Evolutionary conservation across 2,113 vertebrate species (phyloP).

Genomic region (Neoarius graeffei): DNA sequence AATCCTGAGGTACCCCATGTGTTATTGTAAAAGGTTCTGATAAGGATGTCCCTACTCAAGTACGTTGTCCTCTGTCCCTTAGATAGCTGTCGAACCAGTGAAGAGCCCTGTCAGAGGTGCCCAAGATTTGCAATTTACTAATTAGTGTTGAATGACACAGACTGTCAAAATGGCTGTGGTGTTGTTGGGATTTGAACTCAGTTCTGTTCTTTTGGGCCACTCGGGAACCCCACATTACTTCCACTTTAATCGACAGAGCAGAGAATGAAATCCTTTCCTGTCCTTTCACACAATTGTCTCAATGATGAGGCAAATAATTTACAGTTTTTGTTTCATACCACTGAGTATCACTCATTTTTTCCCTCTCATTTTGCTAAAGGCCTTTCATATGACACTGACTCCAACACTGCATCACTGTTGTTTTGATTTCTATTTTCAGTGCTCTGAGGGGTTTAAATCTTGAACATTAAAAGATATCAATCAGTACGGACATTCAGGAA

Average conservation of each 20-base stretch:
- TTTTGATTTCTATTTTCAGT: not conserved
- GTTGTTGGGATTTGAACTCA: not conserved
- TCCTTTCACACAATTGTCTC: not conserved
- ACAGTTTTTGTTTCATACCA: not conserved
- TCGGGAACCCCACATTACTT: not conserved
- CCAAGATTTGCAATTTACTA: too few relatives aligned
- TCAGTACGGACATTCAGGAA: not conserved
- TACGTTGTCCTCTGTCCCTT: too few relatives aligned
- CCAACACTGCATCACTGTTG: not conserved
- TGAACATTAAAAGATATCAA: not conserved
- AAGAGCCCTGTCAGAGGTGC: too few relatives aligned
- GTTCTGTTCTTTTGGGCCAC: not conserved
- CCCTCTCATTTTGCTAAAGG: not conserved
- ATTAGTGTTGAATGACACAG: too few relatives aligned
- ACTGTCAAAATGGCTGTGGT: not conserved
- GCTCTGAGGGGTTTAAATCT: not conserved
- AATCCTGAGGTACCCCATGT: too few relatives aligned
- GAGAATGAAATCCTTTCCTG: not conserved
- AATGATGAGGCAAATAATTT: too few relatives aligned
- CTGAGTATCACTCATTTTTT: not conserved
- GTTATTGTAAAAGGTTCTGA: too few relatives aligned
- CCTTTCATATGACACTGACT: slow-evolving; percentile 12
- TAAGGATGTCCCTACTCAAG: too few relatives aligned
- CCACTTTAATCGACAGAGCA: not conserved
- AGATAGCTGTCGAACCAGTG: too few relatives aligned